Conservation (phyloP, 2,888 invertebrate genomes). For the Strigamia maritima region DNA sequence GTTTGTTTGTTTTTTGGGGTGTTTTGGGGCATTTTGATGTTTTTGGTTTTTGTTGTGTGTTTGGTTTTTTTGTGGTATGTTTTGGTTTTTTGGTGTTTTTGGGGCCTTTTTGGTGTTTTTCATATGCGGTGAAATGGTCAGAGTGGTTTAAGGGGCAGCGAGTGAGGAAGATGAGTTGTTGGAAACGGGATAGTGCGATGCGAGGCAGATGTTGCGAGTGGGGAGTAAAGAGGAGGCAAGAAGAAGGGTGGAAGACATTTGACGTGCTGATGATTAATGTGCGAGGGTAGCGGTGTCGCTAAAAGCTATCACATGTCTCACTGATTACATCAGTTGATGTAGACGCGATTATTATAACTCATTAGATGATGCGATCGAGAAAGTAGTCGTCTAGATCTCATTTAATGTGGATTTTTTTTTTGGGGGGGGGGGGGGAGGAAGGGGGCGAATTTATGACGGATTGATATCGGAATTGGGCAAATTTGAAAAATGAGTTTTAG, state of each 20-base stretch:
- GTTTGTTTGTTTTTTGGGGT: neutral
- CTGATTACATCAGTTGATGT: constrained; percentile 34
- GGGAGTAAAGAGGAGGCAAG: neutral
- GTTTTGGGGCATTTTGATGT: neutral
- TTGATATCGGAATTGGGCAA: neutral
- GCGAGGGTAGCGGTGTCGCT: constrained; percentile 19
- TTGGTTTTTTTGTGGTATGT: neutral
- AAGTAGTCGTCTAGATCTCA: constrained; percentile 13
- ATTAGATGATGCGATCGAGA: constrained; percentile 19
- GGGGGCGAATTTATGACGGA: neutral
- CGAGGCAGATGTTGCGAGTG: constrained; percentile 8
- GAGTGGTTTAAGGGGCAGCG: neutral
- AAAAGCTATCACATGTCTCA: constrained; percentile 33
- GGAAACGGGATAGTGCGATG: neutral
- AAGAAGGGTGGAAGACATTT: neutral
- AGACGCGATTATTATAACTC: constrained; percentile 16
- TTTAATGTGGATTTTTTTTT: neutral
- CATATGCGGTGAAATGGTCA: neutral
- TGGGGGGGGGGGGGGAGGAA: neutral
- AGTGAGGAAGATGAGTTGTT: neutral
- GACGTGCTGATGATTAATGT: constrained; percentile 26
- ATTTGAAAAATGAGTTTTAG: constrained; percentile 12
- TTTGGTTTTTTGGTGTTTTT: neutral
- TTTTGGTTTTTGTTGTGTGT: neutral
- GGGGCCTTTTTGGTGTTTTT: too few species aligned